These are phyloP conservation scores for Idaea aversata DNA, from an alignment of 2,888 invertebrate species.

Conservation along the genomic window DNA sequence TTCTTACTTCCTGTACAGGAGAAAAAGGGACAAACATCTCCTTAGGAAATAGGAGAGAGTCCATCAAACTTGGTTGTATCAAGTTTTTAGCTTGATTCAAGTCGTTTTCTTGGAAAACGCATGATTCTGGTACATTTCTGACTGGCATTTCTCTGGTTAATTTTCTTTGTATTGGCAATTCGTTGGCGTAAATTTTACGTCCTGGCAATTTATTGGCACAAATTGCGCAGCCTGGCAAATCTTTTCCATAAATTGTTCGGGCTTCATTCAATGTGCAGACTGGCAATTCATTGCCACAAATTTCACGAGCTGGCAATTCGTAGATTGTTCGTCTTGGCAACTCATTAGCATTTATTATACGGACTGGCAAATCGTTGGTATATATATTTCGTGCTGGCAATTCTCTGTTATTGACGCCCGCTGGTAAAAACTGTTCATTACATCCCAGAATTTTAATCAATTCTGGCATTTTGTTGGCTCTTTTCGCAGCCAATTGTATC, in stretches of 20 bases:
- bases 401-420: neutral
- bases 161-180: conserved; percentile 8
- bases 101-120: neutral
- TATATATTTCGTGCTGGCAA: neutral
- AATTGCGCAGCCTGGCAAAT: conserved; percentile 8
- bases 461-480: conserved; percentile 16
- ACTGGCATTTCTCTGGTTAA: neutral
- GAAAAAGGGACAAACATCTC: conserved; percentile 14
- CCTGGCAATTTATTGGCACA: conserved; percentile 11
- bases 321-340: conserved; percentile 8
- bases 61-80: conserved; percentile 8
- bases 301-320: conserved; percentile 12
- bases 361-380: conserved; percentile 8
- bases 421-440: neutral
- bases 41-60: conserved; percentile 16
- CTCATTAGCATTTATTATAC: conserved; percentile 11
- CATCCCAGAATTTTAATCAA: neutral
- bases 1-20: conserved; percentile 6
- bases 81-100: neutral
- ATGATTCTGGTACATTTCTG: neutral
- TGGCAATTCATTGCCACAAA: conserved; percentile 14
- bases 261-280: neutral
- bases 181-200: conserved; percentile 13
- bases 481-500: conserved; percentile 22
- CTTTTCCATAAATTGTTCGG: neutral